Percentiles rank a stretch among this genome's conserved stretches.
phyloP scores from a whole-genome alignment of 2,113 vertebrate genomes.

The Mus pahari region DNA sequence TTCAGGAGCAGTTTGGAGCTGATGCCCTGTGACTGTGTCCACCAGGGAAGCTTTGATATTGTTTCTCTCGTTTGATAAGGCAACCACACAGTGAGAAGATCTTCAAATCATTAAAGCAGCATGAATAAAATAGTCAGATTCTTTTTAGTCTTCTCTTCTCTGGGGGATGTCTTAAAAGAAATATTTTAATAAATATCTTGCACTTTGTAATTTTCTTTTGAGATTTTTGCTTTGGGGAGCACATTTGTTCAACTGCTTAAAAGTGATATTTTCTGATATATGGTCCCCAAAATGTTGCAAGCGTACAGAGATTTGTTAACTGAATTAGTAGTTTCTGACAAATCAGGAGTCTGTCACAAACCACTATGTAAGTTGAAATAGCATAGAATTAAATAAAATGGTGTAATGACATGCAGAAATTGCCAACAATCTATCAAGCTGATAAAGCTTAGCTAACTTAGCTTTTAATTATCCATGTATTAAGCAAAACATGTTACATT shows the following conservation, averaged over 20 bases:
- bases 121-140: background rate
- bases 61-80: background rate
- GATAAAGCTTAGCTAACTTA: constrained; percentile 35
- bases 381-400: constrained; percentile 32
- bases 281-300: constrained; percentile 7
- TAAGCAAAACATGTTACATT: constrained; percentile 52
- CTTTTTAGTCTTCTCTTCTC: background rate
- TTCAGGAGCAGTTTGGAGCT: constrained; percentile 41
- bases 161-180: background rate
- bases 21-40: background rate
- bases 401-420: constrained; percentile 4
- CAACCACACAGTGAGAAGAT: background rate
- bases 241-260: background rate
- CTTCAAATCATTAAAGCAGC: background rate
- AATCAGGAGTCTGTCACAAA: constrained; percentile 56
- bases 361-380: constrained; percentile 3
- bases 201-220: background rate
- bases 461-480: constrained; percentile 42
- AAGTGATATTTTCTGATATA: background rate
- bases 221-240: background rate
- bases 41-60: background rate
- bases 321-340: constrained; percentile 57
- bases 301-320: constrained; percentile 47
- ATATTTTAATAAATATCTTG: background rate
- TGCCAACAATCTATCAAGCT: constrained; percentile 54